phyloP scores from a whole-genome alignment of 2,113 vertebrate species.

The Semnopithecus entellus region DNA sequence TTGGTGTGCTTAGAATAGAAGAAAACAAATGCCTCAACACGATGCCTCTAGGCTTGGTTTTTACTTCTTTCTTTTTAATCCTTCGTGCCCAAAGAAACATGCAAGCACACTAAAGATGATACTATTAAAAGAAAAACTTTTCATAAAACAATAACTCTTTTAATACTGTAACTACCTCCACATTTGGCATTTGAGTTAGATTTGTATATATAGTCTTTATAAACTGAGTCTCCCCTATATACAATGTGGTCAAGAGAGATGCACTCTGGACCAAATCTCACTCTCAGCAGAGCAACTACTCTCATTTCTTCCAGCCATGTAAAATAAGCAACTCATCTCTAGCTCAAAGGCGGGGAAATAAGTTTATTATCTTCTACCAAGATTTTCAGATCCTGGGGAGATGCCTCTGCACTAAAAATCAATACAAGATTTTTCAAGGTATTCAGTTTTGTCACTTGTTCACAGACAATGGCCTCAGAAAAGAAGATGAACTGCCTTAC shows the following conservation, averaged over 20 bases:
- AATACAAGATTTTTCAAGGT: constrained; percentile 62
- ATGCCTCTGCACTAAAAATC: constrained; percentile 55
- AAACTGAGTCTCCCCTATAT: neutral
- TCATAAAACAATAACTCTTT: constrained; percentile 27
- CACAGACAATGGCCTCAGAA: constrained; percentile 58
- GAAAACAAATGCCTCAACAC: constrained; percentile 7
- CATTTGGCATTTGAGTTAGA: neutral
- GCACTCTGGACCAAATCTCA: neutral
- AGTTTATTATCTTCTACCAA: constrained; percentile 34
- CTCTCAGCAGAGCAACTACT: neutral
- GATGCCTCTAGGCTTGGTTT: constrained; percentile 11
- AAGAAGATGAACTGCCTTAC: constrained; percentile 53
- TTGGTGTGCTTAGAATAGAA: neutral
- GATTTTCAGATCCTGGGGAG: constrained; percentile 25
- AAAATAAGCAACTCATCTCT: constrained; percentile 39
- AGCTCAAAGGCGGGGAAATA: neutral
- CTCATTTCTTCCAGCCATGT: neutral
- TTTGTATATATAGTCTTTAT: neutral
- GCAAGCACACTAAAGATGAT: neutral
- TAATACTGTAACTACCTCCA: neutral
- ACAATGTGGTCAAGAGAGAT: neutral
- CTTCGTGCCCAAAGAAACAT: constrained; percentile 32
- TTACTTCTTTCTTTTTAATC: constrained; percentile 55
- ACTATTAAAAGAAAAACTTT: constrained; percentile 41
- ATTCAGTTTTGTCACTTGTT: constrained; percentile 54